Percentiles rank a stretch among this genome's conserved stretches.
These are phyloP conservation scores for Drosophila busckii DNA, from an alignment of 1,140 invertebrate genomes.

Conservation along the genomic window DNA sequence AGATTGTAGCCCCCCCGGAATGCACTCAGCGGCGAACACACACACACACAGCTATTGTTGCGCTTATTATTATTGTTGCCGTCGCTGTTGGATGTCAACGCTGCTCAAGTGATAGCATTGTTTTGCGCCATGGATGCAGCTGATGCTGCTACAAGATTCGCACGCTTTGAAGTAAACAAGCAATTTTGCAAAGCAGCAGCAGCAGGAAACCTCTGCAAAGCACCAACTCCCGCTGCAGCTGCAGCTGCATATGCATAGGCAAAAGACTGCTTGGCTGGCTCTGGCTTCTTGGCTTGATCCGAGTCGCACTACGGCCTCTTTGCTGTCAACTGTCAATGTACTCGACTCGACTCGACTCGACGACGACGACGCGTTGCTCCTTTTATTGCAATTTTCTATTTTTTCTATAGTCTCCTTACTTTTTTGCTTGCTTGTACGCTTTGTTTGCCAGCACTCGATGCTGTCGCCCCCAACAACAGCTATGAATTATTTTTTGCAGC, in stretches of 20 bases:
- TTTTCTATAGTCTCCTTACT: constrained; percentile 70
- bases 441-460: constrained; percentile 52
- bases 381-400: constrained; percentile 69
- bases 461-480: constrained; percentile 40
- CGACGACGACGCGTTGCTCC: constrained; percentile 38
- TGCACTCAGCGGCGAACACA: constrained; percentile 38
- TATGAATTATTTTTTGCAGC: constrained; percentile 42
- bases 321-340: constrained; percentile 74
- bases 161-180: constrained; percentile 75
- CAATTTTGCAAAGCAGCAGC: constrained; percentile 60
- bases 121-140: constrained; percentile 63
- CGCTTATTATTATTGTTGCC: not conserved
- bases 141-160: constrained; percentile 70
- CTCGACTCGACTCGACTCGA: constrained; percentile 48
- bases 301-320: too few relatives aligned
- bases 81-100: constrained; percentile 35
- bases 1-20: constrained; percentile 13
- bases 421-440: constrained; percentile 40
- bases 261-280: too few relatives aligned
- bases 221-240: not conserved
- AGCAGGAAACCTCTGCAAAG: constrained; percentile 4
- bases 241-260: too few relatives aligned
- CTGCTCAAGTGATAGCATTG: constrained; percentile 65
- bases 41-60: constrained; percentile 10
- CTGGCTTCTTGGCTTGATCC: too few relatives aligned